phyloP scores from a whole-genome alignment of 2,888 invertebrate genomes.

The Gari tellinella region DNA sequence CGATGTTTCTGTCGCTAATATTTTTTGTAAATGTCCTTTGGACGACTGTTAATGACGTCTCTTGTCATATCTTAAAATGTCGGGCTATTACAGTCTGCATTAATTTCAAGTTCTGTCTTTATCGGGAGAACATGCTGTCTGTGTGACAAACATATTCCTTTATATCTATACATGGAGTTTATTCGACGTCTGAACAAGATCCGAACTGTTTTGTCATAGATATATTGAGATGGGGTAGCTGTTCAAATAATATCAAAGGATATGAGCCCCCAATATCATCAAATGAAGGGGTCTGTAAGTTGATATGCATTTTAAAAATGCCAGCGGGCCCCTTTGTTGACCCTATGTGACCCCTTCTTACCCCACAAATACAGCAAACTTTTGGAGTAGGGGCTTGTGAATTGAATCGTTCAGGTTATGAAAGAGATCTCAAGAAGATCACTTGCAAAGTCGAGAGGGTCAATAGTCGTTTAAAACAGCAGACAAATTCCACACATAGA shows the following conservation, averaged over 20 bases:
- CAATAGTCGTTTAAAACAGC: constrained; percentile 39
- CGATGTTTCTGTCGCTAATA: constrained; percentile 49
- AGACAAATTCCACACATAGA: constrained; percentile 1
- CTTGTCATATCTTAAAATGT: too few relatives aligned
- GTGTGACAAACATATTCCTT: too few relatives aligned
- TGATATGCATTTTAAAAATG: constrained; percentile 29
- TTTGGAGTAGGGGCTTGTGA: constrained; percentile 24
- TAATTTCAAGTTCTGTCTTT: too few relatives aligned
- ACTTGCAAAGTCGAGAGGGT: constrained; percentile 26
- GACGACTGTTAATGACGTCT: too few relatives aligned
- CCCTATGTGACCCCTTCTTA: constrained; percentile 49
- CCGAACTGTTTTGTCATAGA: too few relatives aligned
- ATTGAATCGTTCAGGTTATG: constrained; percentile 19
- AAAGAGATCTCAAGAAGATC: constrained; percentile 30
- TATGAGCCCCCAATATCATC: constrained; percentile 34
- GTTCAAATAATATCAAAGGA: constrained; percentile 17
- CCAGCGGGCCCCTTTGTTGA: constrained; percentile 27
- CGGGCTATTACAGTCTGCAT: too few relatives aligned
- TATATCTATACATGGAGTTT: too few relatives aligned
- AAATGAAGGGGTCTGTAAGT: constrained; percentile 43
- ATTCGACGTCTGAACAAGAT: too few relatives aligned
- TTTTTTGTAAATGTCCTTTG: constrained; percentile 39
- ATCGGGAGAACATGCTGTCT: too few relatives aligned
- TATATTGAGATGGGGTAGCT: too few relatives aligned
- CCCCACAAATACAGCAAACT: constrained; percentile 31